Evolutionary conservation across 2,113 vertebrate genomes (phyloP).

Genomic region (Dicrurus megarhynchus): DNA sequence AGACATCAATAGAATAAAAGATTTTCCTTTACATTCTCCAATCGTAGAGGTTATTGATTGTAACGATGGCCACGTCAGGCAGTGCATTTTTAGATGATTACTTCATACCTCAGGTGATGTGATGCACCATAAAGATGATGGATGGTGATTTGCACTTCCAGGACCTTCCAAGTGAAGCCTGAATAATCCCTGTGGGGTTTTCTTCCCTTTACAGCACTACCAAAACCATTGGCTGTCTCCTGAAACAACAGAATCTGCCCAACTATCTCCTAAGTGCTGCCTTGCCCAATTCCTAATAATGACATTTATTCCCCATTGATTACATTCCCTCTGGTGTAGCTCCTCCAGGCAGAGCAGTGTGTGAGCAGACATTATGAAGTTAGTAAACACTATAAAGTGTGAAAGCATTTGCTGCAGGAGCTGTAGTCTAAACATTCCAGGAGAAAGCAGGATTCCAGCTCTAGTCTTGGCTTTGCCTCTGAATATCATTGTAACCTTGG

Average conservation of each 20-base stretch:
- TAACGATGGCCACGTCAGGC: not conserved
- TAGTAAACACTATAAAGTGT: slow-evolving; percentile 70
- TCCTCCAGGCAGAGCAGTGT: slow-evolving; percentile 38
- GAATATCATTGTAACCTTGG: slow-evolving; percentile 69
- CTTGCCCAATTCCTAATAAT: not conserved
- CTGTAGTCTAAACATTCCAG: slow-evolving; percentile 67
- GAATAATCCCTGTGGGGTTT: not conserved
- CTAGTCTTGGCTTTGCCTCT: slow-evolving; percentile 65
- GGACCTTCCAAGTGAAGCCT: slow-evolving; percentile 11
- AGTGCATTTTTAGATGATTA: slow-evolving; percentile 58
- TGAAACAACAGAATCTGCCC: not conserved
- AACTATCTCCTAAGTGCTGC: not conserved
- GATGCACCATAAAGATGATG: slow-evolving; percentile 42
- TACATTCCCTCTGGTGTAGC: not conserved
- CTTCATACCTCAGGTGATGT: slow-evolving; percentile 59
- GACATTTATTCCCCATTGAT: not conserved
- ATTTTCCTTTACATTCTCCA: not conserved
- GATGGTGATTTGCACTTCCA: slow-evolving; percentile 30
- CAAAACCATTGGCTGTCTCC: not conserved
- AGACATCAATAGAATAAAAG: not conserved
- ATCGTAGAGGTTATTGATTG: not conserved
- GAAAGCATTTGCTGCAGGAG: slow-evolving; percentile 68
- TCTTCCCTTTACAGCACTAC: not conserved
- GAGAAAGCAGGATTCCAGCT: slow-evolving; percentile 64
- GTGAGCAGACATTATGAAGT: slow-evolving; percentile 59